These are phyloP conservation scores for Drosophila longiperda DNA, from an alignment of 2,888 invertebrate genomes.

Conservation along the genomic window DNA sequence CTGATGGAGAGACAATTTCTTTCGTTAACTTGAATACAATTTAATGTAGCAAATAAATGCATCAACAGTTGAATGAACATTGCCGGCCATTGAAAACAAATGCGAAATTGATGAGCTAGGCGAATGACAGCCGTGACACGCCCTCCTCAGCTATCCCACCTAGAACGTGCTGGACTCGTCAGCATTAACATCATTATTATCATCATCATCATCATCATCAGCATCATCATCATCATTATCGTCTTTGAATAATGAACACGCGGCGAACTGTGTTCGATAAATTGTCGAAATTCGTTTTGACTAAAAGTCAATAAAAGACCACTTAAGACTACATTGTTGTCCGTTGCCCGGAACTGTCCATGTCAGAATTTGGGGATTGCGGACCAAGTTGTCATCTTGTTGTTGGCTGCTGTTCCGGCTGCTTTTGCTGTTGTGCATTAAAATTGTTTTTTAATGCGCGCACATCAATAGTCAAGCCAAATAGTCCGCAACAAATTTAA, in stretches of 20 bases:
- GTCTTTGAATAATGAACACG: constrained; percentile 74
- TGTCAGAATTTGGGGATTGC: constrained; percentile 7
- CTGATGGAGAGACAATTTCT: background rate
- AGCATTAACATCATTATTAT: constrained; percentile 25
- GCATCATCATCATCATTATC: constrained; percentile 25
- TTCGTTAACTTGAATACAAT: constrained; percentile 15
- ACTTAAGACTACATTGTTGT: constrained; percentile 79
- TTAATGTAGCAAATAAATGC: constrained; percentile 52
- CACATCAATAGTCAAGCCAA: constrained; percentile 79
- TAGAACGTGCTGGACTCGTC: constrained; percentile 42
- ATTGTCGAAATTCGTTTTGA: constrained; percentile 80
- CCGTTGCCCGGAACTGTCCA: constrained; percentile 44
- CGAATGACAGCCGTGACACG: constrained; percentile 63
- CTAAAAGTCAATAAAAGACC: constrained; percentile 80
- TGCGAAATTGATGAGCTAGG: constrained; percentile 79
- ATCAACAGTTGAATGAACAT: constrained; percentile 68
- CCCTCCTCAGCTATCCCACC: constrained; percentile 31
- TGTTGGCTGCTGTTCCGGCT: constrained; percentile 31
- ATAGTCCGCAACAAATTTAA: constrained; percentile 78
- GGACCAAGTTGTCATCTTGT: constrained; percentile 32
- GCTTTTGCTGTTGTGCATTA: constrained; percentile 59
- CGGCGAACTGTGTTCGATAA: constrained; percentile 73
- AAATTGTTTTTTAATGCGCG: constrained; percentile 81
- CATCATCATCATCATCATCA: constrained; percentile 25
- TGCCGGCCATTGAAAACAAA: constrained; percentile 64